Evolutionary conservation across 2,113 vertebrate genomes (phyloP), one percentile per base, ranked within the genome.

Genomic region (Bungarus multicinctus): DNA sequence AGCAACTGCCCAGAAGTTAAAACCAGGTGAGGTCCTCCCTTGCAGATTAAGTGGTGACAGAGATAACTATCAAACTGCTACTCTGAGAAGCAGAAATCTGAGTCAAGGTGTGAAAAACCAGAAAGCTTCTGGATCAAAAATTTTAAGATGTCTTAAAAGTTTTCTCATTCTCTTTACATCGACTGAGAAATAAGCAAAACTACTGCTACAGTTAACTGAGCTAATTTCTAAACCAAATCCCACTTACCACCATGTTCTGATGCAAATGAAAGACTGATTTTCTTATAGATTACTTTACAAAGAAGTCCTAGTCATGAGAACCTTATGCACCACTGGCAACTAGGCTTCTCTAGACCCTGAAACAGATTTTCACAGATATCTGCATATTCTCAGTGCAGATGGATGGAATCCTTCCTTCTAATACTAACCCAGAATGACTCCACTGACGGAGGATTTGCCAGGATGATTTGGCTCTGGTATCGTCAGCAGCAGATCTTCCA

Each of bases 401-500:
- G 18, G 20, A 57, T 89, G 54, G 43, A 58, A 43, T 20, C 43
- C n/a, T 16, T 0, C 27, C 39, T 58, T 53, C 5, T 0, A 91
- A n/a, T 23, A 97, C 97, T 0, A 96, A 99, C 99, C 98, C 88
- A 99, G 94, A 30, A 97, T 39, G 52, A 99, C 98, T 57, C 99
- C 99, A 0, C 96, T 95, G 91, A 99, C 98, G 87, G 93, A 97
- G 95, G 98, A 98, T 5, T 96, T 97, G 88, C 99, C 99, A 0
- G 98, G 93, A 43, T 88, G 93, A 7, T 95, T 96, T 22, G 98
- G 95, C 69, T 98, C 98, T 20, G 98, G 96, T 34, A 98, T 97
- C 50, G 96, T 30, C 47, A 99, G 96, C 12, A 99, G 93, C 91
- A 99, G 98, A 94, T 99, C 98, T 95, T 99, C 98, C 89, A 99